These are phyloP conservation scores for Prinia subflava DNA, from an alignment of 2,113 vertebrate species.

Conservation along the genomic window DNA sequence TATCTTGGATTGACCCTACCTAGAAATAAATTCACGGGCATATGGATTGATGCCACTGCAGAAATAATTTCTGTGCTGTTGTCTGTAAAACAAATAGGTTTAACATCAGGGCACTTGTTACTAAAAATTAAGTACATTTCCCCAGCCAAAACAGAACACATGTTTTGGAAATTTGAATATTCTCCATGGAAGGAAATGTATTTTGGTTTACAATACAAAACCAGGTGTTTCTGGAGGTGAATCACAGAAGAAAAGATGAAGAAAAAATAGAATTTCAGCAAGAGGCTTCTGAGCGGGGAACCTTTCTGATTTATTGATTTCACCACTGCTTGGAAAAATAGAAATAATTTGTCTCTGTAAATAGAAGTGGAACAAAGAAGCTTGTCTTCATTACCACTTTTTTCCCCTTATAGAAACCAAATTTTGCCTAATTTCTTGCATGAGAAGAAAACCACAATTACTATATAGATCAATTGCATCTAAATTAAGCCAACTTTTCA, in stretches of 20 bases:
- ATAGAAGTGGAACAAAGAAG: neutral
- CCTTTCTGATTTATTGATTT: neutral
- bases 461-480: neutral
- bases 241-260: neutral
- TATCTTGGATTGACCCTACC: neutral
- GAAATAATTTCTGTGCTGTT: neutral
- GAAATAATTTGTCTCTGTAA: neutral
- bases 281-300: neutral
- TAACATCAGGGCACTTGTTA: neutral
- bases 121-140: neutral
- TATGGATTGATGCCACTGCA: neutral
- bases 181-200: neutral
- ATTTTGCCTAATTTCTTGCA: neutral
- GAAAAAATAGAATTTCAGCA: neutral
- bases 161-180: neutral
- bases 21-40: rapidly evolving
- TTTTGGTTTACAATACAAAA: neutral
- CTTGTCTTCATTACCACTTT: neutral
- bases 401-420: neutral
- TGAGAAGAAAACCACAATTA: neutral
- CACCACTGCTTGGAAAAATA: neutral
- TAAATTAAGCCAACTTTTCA: neutral
- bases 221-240: neutral
- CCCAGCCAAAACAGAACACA: neutral
- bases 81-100: neutral